phyloP scores from a whole-genome alignment of 92 coral and sea anemone species.

The Pocillopora meandrina region DNA sequence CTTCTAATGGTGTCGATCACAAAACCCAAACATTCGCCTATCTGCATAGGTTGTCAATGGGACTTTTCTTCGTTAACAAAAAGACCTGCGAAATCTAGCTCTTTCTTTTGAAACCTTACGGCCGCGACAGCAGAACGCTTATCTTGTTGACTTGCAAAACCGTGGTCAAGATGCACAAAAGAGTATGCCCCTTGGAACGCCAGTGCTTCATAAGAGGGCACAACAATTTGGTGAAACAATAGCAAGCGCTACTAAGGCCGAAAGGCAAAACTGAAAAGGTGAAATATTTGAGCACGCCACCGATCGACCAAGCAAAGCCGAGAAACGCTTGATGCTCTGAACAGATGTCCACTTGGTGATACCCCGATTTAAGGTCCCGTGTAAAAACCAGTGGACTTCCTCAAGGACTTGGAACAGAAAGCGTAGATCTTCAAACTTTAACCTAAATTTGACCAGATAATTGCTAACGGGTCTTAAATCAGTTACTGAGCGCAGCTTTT shows the following conservation, averaged over 20 bases:
- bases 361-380: slow-evolving; percentile 53
- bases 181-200: slow-evolving; percentile 39
- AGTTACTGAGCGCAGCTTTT: slow-evolving; percentile 38
- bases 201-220: slow-evolving; percentile 1
- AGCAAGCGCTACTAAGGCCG: slow-evolving; percentile 27
- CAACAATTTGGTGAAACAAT: neutral
- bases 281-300: slow-evolving; percentile 24
- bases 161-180: slow-evolving; percentile 13
- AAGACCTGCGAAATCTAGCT: no score
- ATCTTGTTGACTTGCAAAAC: no score
- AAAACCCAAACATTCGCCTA: no score
- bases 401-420: slow-evolving; percentile 29
- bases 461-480: slow-evolving; percentile 46
- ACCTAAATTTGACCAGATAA: slow-evolving; percentile 32
- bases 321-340: slow-evolving; percentile 5
- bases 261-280: slow-evolving; percentile 38
- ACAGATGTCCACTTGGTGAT: slow-evolving; percentile 53
- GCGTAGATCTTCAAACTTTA: slow-evolving; percentile 50
- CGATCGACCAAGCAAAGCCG: slow-evolving; percentile 33
- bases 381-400: slow-evolving; percentile 39
- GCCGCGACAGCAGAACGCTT: no score
- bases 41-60: no score
- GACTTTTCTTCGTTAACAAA: no score
- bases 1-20: no score
- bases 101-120: no score